phyloP scores from a whole-genome alignment of 1,140 invertebrate species.

The Papilio glaucus region DNA sequence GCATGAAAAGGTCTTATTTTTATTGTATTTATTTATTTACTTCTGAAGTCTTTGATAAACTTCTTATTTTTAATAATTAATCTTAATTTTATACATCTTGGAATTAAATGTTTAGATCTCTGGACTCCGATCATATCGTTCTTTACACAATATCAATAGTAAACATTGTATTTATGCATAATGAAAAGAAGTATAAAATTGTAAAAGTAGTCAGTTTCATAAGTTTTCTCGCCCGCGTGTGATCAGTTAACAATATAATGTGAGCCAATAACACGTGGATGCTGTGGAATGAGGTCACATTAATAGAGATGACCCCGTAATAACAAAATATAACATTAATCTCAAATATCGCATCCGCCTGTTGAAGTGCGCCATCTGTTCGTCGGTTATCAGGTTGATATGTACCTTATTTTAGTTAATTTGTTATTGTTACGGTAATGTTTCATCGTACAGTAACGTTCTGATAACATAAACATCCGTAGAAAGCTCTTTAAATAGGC shows the following conservation, averaged over 20 bases:
- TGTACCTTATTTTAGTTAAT: slow-evolving; percentile 32
- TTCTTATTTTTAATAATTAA: no score
- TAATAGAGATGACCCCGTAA: slow-evolving; percentile 32
- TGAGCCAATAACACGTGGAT: slow-evolving; percentile 7
- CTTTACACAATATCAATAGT: no score
- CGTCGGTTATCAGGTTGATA: slow-evolving; percentile 23
- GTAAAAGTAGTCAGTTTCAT: background rate
- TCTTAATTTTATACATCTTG: no score
- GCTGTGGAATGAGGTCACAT: slow-evolving; percentile 27
- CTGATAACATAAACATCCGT: slow-evolving; percentile 38
- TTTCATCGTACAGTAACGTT: slow-evolving; percentile 33
- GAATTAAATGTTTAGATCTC: no score
- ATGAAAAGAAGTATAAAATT: background rate
- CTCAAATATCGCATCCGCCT: slow-evolving; percentile 24
- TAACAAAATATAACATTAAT: slow-evolving; percentile 28
- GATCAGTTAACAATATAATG: slow-evolving; percentile 23
- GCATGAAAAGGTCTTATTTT: no score
- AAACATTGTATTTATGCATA: background rate
- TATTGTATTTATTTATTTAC: no score
- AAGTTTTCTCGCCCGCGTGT: background rate
- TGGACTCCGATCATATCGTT: background rate
- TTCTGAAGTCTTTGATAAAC: no score
- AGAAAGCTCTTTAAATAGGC: slow-evolving; percentile 28
- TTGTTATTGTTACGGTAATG: slow-evolving; percentile 33
- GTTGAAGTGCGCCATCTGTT: slow-evolving; percentile 27